phyloP scores from a whole-genome alignment of 2,888 invertebrate genomes.

The Thecocarcelia acutangulata region DNA sequence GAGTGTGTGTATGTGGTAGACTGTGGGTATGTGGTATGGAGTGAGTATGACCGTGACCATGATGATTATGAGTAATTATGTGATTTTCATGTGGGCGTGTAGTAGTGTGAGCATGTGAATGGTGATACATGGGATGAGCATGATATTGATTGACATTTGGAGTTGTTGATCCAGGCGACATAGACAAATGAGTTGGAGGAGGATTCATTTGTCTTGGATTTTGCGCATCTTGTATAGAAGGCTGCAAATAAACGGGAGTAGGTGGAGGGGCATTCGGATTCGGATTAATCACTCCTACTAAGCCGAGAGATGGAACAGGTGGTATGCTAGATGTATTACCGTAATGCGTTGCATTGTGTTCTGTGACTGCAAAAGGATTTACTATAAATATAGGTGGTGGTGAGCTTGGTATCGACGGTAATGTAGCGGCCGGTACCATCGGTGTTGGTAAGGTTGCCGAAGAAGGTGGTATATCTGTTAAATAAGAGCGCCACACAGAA shows the following conservation, averaged over 20 bases:
- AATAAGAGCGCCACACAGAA: constrained; percentile 60
- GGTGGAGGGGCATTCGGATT: constrained; percentile 45
- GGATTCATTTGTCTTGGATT: constrained; percentile 56
- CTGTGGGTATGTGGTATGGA: constrained; percentile 74
- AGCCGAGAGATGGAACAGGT: constrained; percentile 54
- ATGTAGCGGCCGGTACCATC: constrained; percentile 32
- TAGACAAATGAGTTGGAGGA: constrained; percentile 50
- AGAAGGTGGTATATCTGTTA: constrained; percentile 44
- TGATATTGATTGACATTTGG: constrained; percentile 65
- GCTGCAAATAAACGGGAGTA: constrained; percentile 57
- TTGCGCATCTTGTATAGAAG: constrained; percentile 50
- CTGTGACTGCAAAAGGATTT: constrained; percentile 56
- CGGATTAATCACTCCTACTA: constrained; percentile 59
- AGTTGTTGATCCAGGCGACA: constrained; percentile 62
- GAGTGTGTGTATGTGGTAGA: constrained; percentile 61
- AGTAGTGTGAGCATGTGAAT: constrained; percentile 54
- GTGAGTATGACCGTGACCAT: constrained; percentile 66
- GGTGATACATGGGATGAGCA: constrained; percentile 64
- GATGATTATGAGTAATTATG: constrained; percentile 62
- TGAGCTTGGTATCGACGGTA: constrained; percentile 55
- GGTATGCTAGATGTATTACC: constrained; percentile 42
- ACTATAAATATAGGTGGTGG: constrained; percentile 63
- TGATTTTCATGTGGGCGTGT: constrained; percentile 62
- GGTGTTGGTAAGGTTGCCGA: constrained; percentile 35
- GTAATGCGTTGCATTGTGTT: constrained; percentile 56